phyloP scores from a whole-genome alignment of 2,888 invertebrate genomes.

The Palloptera scutellata region DNA sequence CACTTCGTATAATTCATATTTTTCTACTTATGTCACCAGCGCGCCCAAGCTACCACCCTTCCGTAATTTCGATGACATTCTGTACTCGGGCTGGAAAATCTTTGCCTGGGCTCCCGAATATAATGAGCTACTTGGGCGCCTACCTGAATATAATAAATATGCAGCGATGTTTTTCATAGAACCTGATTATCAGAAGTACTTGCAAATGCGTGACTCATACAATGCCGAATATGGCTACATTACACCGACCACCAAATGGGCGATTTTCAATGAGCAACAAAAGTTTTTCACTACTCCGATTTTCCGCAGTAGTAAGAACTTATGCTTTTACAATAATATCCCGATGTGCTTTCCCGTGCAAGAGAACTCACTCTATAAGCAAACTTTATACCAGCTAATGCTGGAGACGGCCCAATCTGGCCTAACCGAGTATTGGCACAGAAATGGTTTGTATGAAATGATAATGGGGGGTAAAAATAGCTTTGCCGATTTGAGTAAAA shows the following conservation, averaged over 20 bases:
- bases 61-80: slow-evolving; percentile 49
- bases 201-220: slow-evolving; percentile 47
- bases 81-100: slow-evolving; percentile 46
- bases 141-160: slow-evolving; percentile 43
- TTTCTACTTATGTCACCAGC: slow-evolving; percentile 55
- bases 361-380: slow-evolving; percentile 51
- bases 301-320: slow-evolving; percentile 47
- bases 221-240: slow-evolving; percentile 50
- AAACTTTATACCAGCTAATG: slow-evolving; percentile 45
- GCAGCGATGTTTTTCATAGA: slow-evolving; percentile 46
- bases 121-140: slow-evolving; percentile 37
- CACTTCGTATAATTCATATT: slow-evolving; percentile 55
- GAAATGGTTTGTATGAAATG: slow-evolving; percentile 46
- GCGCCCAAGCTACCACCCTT: slow-evolving; percentile 47
- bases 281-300: slow-evolving; percentile 49
- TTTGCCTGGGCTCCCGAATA: slow-evolving; percentile 47
- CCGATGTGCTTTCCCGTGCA: slow-evolving; percentile 53
- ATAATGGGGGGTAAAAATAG: slow-evolving; percentile 46
- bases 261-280: slow-evolving; percentile 52
- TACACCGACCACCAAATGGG: slow-evolving; percentile 49
- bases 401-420: slow-evolving; percentile 47
- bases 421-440: slow-evolving; percentile 44
- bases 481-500: slow-evolving; percentile 45
- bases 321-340: slow-evolving; percentile 52
- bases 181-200: slow-evolving; percentile 41